Conservation (phyloP, 2,113 vertebrate genomes). For the Amblyornis subalaris region DNA sequence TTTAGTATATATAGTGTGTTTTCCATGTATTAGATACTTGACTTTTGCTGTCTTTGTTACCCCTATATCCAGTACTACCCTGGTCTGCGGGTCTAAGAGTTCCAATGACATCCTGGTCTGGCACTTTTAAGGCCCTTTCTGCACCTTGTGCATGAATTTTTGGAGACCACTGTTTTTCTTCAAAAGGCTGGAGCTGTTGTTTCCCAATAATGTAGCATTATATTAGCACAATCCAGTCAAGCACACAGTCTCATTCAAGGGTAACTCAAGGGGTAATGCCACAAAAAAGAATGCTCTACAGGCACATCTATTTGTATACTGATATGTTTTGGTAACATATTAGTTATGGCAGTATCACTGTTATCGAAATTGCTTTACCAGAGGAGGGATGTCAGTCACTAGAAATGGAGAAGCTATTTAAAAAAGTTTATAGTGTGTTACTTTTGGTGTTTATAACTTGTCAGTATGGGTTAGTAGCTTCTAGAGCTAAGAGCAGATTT, state of each 20-base stretch:
- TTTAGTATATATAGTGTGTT: background rate
- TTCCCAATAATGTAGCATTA: background rate
- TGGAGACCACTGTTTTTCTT: background rate
- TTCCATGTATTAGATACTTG: background rate
- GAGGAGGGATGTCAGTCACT: background rate
- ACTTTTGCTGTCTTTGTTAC: background rate
- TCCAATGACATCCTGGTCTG: background rate
- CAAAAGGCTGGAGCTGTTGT: background rate
- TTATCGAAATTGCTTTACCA: background rate
- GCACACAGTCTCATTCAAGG: background rate
- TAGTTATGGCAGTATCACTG: background rate
- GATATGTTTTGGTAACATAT: background rate
- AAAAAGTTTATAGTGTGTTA: background rate
- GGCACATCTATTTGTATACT: background rate
- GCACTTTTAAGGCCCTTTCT: background rate
- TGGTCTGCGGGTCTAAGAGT: background rate
- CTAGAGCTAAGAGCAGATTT: background rate
- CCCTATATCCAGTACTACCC: background rate
- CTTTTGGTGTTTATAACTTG: background rate
- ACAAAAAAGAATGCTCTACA: background rate
- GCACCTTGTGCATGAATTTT: background rate
- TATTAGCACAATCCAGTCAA: background rate
- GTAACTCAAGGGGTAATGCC: background rate
- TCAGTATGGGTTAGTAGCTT: background rate
- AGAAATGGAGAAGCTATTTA: background rate